Evolutionary conservation across 2,797 vertebrate species (phyloP).

Genomic region (Limnodromus scolopaceus): DNA sequence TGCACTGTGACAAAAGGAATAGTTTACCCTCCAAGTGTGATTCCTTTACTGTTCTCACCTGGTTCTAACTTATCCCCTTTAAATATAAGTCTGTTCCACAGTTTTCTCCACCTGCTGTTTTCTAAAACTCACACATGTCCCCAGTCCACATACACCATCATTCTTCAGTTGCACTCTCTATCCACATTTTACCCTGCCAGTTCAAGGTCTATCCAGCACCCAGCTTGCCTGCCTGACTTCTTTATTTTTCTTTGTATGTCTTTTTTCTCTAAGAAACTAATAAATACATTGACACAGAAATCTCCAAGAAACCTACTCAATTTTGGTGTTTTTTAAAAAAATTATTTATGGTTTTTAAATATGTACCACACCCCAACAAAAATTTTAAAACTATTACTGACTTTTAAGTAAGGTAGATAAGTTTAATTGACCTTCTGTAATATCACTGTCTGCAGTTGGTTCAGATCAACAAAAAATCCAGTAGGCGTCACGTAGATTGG

Average conservation of each 20-base stretch:
- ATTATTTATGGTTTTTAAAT: neutral
- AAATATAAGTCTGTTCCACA: neutral
- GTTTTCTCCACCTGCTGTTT: constrained; percentile 39
- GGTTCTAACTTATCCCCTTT: neutral
- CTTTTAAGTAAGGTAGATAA: neutral
- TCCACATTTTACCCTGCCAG: neutral
- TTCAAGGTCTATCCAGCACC: neutral
- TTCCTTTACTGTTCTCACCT: constrained; percentile 43
- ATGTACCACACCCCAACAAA: neutral
- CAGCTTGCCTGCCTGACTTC: neutral
- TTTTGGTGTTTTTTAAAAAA: neutral
- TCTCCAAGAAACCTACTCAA: neutral
- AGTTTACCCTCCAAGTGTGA: neutral
- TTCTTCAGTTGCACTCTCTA: neutral
- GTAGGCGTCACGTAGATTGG: neutral
- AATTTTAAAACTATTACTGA: neutral
- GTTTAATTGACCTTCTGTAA: neutral
- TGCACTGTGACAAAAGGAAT: constrained; percentile 2
- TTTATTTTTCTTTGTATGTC: neutral
- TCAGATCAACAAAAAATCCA: neutral
- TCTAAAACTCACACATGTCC: neutral
- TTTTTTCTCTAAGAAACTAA: neutral
- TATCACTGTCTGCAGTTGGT: neutral
- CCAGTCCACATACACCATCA: neutral
- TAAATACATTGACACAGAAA: neutral